A percentile compares a stretch with the other conserved stretches of the same genome.
phyloP scores from a whole-genome alignment of 2,113 vertebrate genomes.

The Oreotrochilus melanogaster region DNA sequence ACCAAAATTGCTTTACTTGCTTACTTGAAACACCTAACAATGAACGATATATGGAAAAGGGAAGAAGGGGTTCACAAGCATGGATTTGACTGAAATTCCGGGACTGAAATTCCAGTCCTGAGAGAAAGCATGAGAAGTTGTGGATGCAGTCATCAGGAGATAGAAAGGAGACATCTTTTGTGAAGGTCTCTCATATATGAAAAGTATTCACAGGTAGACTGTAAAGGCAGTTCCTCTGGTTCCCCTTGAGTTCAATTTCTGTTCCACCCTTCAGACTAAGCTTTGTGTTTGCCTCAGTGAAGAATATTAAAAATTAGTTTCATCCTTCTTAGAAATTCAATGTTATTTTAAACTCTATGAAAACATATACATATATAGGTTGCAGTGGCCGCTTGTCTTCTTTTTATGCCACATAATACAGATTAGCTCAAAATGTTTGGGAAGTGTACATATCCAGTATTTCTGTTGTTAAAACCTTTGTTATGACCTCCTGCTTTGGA shows the following conservation, averaged over 20 bases:
- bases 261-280: neutral
- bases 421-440: neutral
- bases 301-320: neutral
- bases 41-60: neutral
- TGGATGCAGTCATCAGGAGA: neutral
- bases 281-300: neutral
- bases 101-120: neutral
- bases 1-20: neutral
- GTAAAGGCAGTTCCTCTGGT: neutral
- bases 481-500: neutral
- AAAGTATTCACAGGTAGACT: neutral
- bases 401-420: neutral
- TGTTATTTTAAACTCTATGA: neutral
- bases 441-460: neutral
- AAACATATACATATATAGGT: neutral
- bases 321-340: neutral
- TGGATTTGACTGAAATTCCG: neutral
- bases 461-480: conserved; percentile 16
- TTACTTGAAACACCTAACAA: neutral
- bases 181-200: neutral
- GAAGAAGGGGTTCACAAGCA: neutral
- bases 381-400: neutral
- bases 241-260: neutral
- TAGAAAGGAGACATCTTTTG: neutral
- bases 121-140: neutral